Percentiles rank a stretch among this genome's conserved stretches.
phyloP scores from a whole-genome alignment of 2,797 vertebrate genomes.

The Ambastaia sidthimunki region DNA sequence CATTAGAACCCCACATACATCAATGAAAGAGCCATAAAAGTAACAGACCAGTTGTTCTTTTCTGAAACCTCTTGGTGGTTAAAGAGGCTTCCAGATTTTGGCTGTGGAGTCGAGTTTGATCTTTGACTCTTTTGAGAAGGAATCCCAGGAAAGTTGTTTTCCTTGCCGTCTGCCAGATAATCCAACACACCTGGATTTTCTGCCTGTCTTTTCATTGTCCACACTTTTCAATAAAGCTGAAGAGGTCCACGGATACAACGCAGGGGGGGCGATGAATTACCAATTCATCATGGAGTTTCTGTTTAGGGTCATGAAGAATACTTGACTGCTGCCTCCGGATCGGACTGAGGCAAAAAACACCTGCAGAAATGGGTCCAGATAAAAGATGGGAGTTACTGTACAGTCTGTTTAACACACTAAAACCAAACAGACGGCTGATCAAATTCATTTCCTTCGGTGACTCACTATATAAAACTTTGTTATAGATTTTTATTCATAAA shows the following conservation, averaged over 20 bases:
- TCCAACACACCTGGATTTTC: constrained; percentile 40
- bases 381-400: constrained; percentile 3
- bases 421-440: too few species aligned
- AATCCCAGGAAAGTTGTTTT: constrained; percentile 31
- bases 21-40: constrained; percentile 37
- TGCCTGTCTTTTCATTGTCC: constrained; percentile 50
- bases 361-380: constrained; percentile 69
- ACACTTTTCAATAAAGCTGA: constrained; percentile 54
- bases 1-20: constrained; percentile 34
- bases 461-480: not conserved
- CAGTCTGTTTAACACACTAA: not conserved
- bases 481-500: not conserved
- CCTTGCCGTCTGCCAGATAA: constrained; percentile 32
- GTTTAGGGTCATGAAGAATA: constrained; percentile 99
- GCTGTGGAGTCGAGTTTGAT: constrained; percentile 25
- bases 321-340: constrained; percentile 98
- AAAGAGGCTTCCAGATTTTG: constrained; percentile 2
- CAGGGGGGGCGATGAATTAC: constrained; percentile 78
- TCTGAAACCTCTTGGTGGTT: constrained; percentile 34
- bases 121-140: constrained; percentile 39
- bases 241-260: constrained; percentile 78
- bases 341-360: constrained; percentile 98
- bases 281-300: constrained; percentile 99
- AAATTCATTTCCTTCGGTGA: not conserved
- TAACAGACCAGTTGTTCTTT: constrained; percentile 50